phyloP scores from a whole-genome alignment of 2,797 vertebrate species.

The Semaprochilodus insignis region DNA sequence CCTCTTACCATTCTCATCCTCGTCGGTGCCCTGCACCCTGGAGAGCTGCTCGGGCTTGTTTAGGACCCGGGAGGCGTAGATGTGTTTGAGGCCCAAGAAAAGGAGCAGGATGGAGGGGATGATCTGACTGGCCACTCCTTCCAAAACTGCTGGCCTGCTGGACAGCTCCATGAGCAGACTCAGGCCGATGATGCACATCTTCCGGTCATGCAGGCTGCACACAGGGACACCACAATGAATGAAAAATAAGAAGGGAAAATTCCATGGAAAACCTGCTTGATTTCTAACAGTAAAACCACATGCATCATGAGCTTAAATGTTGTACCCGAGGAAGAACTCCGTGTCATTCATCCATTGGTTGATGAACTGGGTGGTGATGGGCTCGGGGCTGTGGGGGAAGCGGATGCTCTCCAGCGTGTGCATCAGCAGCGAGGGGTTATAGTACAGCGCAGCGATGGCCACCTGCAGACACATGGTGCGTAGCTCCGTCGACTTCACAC shows the following conservation, averaged over 20 bases:
- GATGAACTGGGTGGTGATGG: constrained; percentile 96
- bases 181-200: constrained; percentile 97
- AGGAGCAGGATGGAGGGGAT: constrained; percentile 93
- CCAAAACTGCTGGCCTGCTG: constrained; percentile 85
- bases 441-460: constrained; percentile 93
- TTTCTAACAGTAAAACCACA: not conserved
- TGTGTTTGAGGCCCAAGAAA: constrained; percentile 94
- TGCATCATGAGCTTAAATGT: not conserved
- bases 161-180: constrained; percentile 93
- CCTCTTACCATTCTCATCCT: constrained; percentile 90
- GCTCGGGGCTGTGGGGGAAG: constrained; percentile 90
- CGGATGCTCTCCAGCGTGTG: constrained; percentile 93
- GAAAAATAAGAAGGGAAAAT: too few species aligned
- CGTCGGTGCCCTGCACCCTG: constrained; percentile 77
- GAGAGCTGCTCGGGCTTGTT: constrained; percentile 81
- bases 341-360: constrained; percentile 99
- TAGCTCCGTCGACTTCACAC: constrained; percentile 94
- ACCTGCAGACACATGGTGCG: constrained; percentile 98
- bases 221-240: not conserved
- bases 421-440: constrained; percentile 89
- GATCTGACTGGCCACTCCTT: constrained; percentile 87
- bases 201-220: constrained; percentile 92
- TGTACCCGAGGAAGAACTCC: constrained; percentile 94
- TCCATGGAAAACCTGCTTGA: too few species aligned
- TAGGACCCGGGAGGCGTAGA: constrained; percentile 86